Conservation (phyloP, 2,113 vertebrate species). For the Enhydra lutris region DNA sequence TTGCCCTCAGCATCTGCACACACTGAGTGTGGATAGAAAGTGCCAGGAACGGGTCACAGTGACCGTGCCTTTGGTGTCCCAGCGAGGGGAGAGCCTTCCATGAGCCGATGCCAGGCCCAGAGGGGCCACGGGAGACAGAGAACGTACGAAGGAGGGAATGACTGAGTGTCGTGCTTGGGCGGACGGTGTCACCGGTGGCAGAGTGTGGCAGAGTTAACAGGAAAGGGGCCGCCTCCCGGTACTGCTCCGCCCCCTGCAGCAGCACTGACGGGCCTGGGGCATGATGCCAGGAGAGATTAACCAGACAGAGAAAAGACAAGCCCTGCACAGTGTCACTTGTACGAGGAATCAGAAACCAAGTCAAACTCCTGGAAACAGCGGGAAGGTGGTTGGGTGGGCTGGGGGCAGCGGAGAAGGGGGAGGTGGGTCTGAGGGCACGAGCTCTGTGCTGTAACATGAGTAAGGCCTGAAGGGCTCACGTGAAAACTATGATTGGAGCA, state of each 20-base stretch:
- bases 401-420: fast-evolving
- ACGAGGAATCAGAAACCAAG: no score
- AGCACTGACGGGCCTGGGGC: not conserved
- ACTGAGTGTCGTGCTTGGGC: fast-evolving
- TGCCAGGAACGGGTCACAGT: not conserved
- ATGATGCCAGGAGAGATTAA: not conserved
- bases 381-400: not conserved
- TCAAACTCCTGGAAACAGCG: not conserved
- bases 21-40: no score
- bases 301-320: not conserved
- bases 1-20: not conserved
- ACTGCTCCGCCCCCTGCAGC: not conserved
- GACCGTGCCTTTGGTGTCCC: fast-evolving
- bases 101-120: fast-evolving
- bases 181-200: fast-evolving
- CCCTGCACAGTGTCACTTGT: fast-evolving
- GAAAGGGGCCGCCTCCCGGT: not conserved
- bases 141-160: fast-evolving
- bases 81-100: not conserved
- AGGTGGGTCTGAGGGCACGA: fast-evolving
- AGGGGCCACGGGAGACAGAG: not conserved
- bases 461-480: fast-evolving
- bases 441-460: fast-evolving
- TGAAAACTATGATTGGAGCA: fast-evolving
- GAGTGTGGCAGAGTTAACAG: no score